A percentile compares a stretch with the other conserved stretches of the same genome.
phyloP scores from a whole-genome alignment of 2,888 invertebrate genomes.

The Tinea pellionella region DNA sequence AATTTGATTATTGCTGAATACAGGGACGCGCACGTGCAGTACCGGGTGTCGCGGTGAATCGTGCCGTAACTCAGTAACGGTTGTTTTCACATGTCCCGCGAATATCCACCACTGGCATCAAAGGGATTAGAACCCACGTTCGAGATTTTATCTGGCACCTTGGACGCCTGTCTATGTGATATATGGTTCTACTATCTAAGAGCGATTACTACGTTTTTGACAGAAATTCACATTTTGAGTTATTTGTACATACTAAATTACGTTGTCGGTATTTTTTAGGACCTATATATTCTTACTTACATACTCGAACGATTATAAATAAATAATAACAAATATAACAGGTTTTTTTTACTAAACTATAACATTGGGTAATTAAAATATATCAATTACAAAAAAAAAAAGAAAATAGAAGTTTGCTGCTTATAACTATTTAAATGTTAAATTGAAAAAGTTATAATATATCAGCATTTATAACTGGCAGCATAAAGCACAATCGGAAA shows the following conservation, averaged over 20 bases:
- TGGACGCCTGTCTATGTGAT: conserved; percentile 5
- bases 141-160: conserved; percentile 6
- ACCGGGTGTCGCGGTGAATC: neutral
- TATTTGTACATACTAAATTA: neutral
- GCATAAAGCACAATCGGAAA: neutral
- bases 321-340: no score
- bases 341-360: no score
- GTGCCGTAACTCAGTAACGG: conserved; percentile 12
- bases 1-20: neutral
- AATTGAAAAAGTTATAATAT: no score
- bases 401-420: no score
- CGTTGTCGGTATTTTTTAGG: no score
- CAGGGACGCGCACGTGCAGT: neutral
- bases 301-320: no score
- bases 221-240: neutral
- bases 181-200: conserved; percentile 1
- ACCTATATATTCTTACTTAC: no score
- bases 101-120: neutral
- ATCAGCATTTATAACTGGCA: neutral
- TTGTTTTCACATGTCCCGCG: conserved; percentile 13
- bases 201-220: conserved; percentile 2
- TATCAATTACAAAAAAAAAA: no score
- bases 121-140: conserved; percentile 8
- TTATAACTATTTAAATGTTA: no score
- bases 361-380: no score